Conservation (phyloP, 2,888 invertebrate genomes). For the Tinea trinotella region DNA sequence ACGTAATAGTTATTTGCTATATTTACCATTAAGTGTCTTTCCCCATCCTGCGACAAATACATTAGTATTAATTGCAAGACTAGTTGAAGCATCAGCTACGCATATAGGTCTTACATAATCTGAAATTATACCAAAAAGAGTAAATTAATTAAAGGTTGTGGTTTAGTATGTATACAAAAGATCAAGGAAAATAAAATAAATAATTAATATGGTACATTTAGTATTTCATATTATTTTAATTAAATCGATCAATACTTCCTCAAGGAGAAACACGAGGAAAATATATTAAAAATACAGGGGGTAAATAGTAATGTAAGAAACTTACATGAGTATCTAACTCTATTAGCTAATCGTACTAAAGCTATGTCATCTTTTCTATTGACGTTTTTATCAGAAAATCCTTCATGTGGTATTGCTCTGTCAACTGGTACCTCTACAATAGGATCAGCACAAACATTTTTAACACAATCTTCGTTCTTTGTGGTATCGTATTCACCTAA, state of each 20-base stretch:
- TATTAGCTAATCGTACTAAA: conserved; percentile 57
- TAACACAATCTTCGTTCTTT: conserved; percentile 73
- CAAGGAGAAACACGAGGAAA: no score
- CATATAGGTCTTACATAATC: conserved; percentile 75
- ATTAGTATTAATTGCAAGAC: conserved; percentile 51
- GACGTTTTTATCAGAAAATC: conserved; percentile 59
- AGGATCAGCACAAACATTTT: conserved; percentile 73
- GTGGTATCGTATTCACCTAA: conserved; percentile 78
- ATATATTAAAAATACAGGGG: no score
- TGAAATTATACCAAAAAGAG: conserved; percentile 34
- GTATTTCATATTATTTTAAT: no score
- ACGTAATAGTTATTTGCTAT: no score
- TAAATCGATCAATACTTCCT: no score
- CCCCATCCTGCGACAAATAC: conserved; percentile 76
- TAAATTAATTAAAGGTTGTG: background rate
- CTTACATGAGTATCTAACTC: conserved; percentile 58
- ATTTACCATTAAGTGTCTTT: conserved; percentile 64
- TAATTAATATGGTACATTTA: no score
- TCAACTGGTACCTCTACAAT: conserved; percentile 75
- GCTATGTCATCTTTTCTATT: conserved; percentile 73
- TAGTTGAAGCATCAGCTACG: conserved; percentile 44
- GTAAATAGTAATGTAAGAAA: no score
- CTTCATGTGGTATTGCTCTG: conserved; percentile 76
- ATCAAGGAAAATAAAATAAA: conserved; percentile 14
- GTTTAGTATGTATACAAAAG: conserved; percentile 5